A percentile compares a stretch with the other conserved stretches of the same genome.
These are phyloP conservation scores for pig (Sus scrofa) DNA, from an alignment of 2,113 vertebrate genomes.

Conservation along the genomic window T2T-Sscrofa CM000812.6:263584001-263584500, in stretches of 20 bases:
- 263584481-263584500: neutral
- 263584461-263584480: constrained; percentile 25
- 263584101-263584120: too few species aligned
- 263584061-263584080: constrained; percentile 23
- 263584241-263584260: too few species aligned
- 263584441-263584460: constrained; percentile 22
- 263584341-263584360: neutral
- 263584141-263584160: too few species aligned
- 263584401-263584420: constrained; percentile 24
- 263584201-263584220: too few species aligned
- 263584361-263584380: constrained; percentile 11
- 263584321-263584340: constrained; percentile 27
- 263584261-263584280: too few species aligned
- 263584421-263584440: constrained; percentile 29
- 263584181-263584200: too few species aligned
- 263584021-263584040: constrained; percentile 27
- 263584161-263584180: too few species aligned
- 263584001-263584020: constrained; percentile 7
- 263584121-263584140: too few species aligned
- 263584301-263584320: constrained; percentile 44
- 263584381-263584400: constrained; percentile 35
- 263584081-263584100: constrained; percentile 45
- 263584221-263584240: too few species aligned
- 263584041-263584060: constrained; percentile 22
- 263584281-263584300: too few species aligned